Evolutionary conservation across 2,113 vertebrate species (phyloP).

Genomic region (Budorcas taxicolor): DNA sequence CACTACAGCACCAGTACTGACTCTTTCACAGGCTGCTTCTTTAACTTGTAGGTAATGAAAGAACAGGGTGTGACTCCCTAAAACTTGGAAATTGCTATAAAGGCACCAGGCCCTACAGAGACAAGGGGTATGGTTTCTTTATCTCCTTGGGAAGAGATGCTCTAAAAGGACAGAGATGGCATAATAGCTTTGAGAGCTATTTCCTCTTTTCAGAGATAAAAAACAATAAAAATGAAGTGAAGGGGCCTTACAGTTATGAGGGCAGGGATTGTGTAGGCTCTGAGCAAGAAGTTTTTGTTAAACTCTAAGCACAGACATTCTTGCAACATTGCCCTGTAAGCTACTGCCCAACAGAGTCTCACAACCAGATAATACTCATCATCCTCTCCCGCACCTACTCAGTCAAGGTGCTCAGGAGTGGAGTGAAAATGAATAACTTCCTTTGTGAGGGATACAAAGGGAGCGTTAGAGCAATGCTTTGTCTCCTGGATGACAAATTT

Average conservation of each 20-base stretch:
- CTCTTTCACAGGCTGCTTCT: neutral
- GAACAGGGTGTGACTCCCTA: neutral
- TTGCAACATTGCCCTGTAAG: neutral
- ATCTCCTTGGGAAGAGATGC: neutral
- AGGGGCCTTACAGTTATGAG: neutral
- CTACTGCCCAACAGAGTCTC: neutral
- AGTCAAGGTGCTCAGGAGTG: neutral
- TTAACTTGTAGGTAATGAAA: neutral
- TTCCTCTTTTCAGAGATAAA: conserved; percentile 24
- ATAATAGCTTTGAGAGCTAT: neutral
- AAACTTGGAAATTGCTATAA: neutral
- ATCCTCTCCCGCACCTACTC: neutral
- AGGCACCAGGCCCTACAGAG: neutral
- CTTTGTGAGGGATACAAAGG: neutral
- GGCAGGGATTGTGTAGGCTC: neutral
- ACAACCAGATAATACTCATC: neutral
- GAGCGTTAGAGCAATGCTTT: neutral
- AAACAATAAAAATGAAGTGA: neutral
- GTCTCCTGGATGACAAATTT: neutral
- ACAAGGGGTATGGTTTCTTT: neutral
- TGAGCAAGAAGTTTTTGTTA: neutral
- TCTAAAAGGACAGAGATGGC: neutral
- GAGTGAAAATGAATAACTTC: neutral
- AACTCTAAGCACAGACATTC: neutral
- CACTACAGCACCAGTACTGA: neutral